These are phyloP conservation scores for Drosophila nannoptera DNA, from an alignment of 1,140 invertebrate genomes.

Conservation along the genomic window DNA sequence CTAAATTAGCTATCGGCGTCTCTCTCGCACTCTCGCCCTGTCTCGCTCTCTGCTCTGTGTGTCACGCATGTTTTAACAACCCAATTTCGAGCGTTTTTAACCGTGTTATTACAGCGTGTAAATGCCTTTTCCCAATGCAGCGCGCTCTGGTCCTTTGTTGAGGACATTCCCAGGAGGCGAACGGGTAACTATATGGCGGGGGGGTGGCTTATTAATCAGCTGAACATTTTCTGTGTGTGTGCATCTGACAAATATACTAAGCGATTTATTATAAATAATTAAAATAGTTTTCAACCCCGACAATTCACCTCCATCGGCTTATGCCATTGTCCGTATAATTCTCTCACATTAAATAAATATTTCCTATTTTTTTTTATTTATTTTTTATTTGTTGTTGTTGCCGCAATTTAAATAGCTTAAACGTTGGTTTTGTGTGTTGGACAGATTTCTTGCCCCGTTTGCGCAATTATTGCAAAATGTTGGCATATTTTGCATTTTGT, in stretches of 20 bases:
- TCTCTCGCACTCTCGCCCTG: too few relatives aligned
- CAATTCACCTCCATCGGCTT: background rate
- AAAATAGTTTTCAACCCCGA: conserved; percentile 43
- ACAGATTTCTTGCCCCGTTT: background rate
- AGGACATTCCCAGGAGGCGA: conserved; percentile 13
- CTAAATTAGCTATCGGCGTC: too few relatives aligned
- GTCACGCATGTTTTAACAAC: background rate
- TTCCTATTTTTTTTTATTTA: conserved; percentile 5
- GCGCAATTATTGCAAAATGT: too few relatives aligned
- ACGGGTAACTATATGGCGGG: too few relatives aligned
- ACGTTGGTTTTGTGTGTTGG: conserved; percentile 6
- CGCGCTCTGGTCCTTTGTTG: conserved; percentile 14
- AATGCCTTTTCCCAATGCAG: background rate
- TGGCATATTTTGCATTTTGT: too few relatives aligned
- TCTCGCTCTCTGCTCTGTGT: too few relatives aligned
- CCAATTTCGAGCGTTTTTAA: background rate
- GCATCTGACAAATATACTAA: conserved; percentile 50
- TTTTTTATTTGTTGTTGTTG: background rate
- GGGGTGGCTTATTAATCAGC: conserved; percentile 22
- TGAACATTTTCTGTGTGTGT: conserved; percentile 27
- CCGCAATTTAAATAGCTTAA: conserved; percentile 49
- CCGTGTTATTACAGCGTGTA: background rate
- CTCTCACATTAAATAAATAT: conserved; percentile 2
- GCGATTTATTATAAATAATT: conserved; percentile 60
- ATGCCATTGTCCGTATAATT: background rate